Percentiles rank a stretch among this genome's conserved stretches.
Conservation (phyloP, 2,113 vertebrate species). For the Jacana jacana region DNA sequence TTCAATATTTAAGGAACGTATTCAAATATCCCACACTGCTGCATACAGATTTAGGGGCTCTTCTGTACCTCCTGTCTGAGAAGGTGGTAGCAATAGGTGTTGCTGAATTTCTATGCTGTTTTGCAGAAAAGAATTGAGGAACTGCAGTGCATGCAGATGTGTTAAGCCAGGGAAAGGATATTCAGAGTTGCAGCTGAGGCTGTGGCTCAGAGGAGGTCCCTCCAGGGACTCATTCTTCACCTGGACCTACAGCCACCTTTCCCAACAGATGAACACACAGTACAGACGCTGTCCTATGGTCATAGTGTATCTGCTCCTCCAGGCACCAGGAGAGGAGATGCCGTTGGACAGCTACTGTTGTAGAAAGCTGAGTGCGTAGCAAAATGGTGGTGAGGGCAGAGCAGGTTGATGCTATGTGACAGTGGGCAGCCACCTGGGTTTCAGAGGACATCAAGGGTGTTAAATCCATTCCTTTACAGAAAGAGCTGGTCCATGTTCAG, state of each 20-base stretch:
- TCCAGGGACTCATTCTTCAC: not conserved
- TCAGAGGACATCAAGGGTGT: not conserved
- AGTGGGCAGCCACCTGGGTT: not conserved
- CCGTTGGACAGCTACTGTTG: not conserved
- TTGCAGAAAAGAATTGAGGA: not conserved
- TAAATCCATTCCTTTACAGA: not conserved
- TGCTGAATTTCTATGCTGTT: not conserved
- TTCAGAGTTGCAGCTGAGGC: not conserved
- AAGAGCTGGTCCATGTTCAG: not conserved
- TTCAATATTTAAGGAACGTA: not conserved
- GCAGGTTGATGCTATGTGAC: not conserved
- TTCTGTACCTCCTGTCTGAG: not conserved
- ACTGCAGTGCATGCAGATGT: accelerated
- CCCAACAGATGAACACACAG: not conserved
- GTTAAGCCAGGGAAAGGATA: not conserved
- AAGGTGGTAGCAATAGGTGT: not conserved
- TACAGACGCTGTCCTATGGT: not conserved
- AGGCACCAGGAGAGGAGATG: not conserved
- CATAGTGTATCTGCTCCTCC: not conserved
- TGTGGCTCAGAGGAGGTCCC: not conserved
- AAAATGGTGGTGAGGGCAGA: not conserved
- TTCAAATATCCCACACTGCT: not conserved
- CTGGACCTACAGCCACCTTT: not conserved
- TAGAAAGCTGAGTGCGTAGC: not conserved
- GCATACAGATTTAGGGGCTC: not conserved